Evolutionary conservation across 1,140 invertebrate genomes (phyloP).

Genomic region (Nilaparvata lugens): DNA sequence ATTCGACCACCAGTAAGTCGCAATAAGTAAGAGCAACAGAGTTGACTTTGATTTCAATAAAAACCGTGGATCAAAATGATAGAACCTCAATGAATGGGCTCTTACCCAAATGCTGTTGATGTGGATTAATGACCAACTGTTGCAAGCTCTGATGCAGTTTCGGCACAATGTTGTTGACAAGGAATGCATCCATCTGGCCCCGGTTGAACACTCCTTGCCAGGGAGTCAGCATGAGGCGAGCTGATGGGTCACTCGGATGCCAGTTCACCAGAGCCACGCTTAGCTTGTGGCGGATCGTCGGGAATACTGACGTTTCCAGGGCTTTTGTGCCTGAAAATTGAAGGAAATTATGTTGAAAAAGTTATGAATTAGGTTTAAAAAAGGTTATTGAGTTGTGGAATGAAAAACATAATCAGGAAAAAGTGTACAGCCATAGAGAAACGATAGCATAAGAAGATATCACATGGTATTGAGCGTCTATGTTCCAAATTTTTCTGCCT

Average conservation of each 20-base stretch:
- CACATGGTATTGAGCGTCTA: too few relatives aligned
- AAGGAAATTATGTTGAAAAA: too few relatives aligned
- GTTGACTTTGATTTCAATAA: too few relatives aligned
- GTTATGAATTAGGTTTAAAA: too few relatives aligned
- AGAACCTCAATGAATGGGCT: neutral
- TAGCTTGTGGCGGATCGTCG: slow-evolving; percentile 87
- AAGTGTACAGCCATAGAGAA: too few relatives aligned
- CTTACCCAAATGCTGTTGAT: slow-evolving; percentile 62
- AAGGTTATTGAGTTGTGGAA: too few relatives aligned
- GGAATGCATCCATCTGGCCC: slow-evolving; percentile 72
- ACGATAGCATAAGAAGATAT: too few relatives aligned
- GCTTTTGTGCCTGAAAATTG: slow-evolving; percentile 33
- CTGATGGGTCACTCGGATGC: slow-evolving; percentile 88
- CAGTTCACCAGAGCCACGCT: slow-evolving; percentile 78
- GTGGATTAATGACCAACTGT: slow-evolving; percentile 76
- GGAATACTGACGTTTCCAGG: slow-evolving; percentile 75
- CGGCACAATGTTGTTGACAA: slow-evolving; percentile 84
- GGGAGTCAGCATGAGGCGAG: slow-evolving; percentile 81
- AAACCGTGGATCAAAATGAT: neutral
- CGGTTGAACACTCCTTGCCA: slow-evolving; percentile 82
- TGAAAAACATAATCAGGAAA: too few relatives aligned
- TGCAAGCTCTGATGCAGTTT: slow-evolving; percentile 69
- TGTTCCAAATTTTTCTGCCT: too few relatives aligned
- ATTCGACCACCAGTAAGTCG: too few relatives aligned
- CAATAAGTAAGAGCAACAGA: too few relatives aligned